Evolutionary conservation across 2,797 vertebrate species (phyloP).

Genomic region (Molossus molossus): DNA sequence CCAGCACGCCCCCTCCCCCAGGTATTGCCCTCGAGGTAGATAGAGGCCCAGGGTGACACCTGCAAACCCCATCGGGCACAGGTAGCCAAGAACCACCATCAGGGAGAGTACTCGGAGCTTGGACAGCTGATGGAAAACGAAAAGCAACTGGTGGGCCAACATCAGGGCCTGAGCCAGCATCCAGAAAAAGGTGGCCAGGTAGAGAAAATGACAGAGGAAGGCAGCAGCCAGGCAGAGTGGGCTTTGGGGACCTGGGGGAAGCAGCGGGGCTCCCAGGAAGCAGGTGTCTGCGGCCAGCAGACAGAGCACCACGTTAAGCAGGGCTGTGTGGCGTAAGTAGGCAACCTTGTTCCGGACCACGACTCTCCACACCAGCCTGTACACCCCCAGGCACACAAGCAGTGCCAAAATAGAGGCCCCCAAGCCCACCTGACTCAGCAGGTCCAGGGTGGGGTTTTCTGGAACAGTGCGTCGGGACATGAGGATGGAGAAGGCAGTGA

Average conservation of each 20-base stretch:
- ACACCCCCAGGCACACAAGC: conserved; percentile 91
- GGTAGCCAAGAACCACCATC: conserved; percentile 91
- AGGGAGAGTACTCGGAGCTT: conserved; percentile 88
- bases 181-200: conserved; percentile 94
- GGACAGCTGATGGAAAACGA: conserved; percentile 91
- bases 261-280: conserved; percentile 89
- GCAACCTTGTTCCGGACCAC: conserved; percentile 90
- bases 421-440: conserved; percentile 90
- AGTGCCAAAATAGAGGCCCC: conserved; percentile 91
- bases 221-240: conserved; percentile 88
- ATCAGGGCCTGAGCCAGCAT: conserved; percentile 92
- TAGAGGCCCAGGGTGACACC: conserved; percentile 90
- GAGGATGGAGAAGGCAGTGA: conserved; percentile 93
- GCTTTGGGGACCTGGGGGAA: conserved; percentile 71
- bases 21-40: conserved; percentile 88
- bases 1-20: conserved; percentile 89
- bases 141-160: conserved; percentile 91
- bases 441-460: background rate
- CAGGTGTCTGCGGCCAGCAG: conserved; percentile 92
- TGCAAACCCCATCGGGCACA: conserved; percentile 91
- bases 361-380: conserved; percentile 90
- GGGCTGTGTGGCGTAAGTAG: conserved; percentile 90
- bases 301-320: conserved; percentile 92
- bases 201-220: conserved; percentile 94
- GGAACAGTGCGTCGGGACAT: conserved; percentile 88